These are phyloP conservation scores for Hermatobates lingyangjiaoensis DNA, from an alignment of 1,140 invertebrate species.

Conservation along the genomic window DNA sequence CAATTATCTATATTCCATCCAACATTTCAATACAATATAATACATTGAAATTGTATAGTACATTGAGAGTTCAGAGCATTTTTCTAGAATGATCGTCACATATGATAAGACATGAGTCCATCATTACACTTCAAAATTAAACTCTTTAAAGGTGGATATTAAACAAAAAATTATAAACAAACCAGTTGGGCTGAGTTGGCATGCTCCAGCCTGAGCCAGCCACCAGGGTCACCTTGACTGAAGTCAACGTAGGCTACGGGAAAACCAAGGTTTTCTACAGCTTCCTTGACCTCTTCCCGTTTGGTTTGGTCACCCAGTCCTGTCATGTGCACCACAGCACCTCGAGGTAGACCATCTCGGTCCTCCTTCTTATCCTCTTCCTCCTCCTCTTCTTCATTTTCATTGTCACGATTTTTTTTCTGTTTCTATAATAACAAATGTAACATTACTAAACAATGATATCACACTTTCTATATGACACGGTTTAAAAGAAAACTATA, in stretches of 20 bases:
- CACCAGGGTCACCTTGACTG: conserved; percentile 45
- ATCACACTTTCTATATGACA: background rate
- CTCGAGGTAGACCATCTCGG: conserved; percentile 35
- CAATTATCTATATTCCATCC: no score
- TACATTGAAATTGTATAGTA: no score
- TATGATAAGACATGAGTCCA: no score
- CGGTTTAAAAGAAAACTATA: background rate
- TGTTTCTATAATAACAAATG: background rate
- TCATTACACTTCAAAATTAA: no score
- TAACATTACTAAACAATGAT: background rate
- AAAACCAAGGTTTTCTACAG: conserved; percentile 34
- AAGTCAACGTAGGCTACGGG: conserved; percentile 56
- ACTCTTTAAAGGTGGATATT: no score
- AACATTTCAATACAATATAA: no score
- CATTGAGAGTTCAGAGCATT: no score
- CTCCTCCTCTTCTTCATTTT: conserved; percentile 17
- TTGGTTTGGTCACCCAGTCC: conserved; percentile 37
- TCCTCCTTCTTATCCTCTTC: conserved; percentile 21
- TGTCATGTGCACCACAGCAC: conserved; percentile 44
- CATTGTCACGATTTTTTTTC: no score
- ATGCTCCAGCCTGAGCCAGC: conserved; percentile 45
- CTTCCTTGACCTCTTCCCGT: conserved; percentile 49
- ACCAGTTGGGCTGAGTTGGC: conserved; percentile 45
- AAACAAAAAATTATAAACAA: no score
- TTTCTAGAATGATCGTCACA: no score